A percentile compares a stretch with the other conserved stretches of the same genome.
Conservation (phyloP, 2,888 invertebrate species). For the Galerucella calmariensis region DNA sequence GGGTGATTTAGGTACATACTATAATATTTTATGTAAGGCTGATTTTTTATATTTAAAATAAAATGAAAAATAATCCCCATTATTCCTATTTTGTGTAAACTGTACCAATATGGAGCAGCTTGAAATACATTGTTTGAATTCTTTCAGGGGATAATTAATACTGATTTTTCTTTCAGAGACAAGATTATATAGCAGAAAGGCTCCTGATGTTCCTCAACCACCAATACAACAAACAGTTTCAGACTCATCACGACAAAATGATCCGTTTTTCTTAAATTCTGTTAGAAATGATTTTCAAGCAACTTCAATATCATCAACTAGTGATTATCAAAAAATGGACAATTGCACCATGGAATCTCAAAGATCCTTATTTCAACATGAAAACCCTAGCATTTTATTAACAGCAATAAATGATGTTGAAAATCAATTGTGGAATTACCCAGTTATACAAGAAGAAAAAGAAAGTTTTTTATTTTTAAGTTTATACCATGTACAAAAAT, state of each 20-base stretch:
- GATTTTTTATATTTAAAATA: neutral
- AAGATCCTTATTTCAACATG: neutral
- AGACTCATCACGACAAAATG: neutral
- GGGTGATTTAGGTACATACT: slow-evolving; percentile 67
- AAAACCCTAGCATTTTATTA: slow-evolving; percentile 49
- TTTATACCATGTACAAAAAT: slow-evolving; percentile 57
- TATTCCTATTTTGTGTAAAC: too few species aligned
- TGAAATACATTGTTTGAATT: too few species aligned
- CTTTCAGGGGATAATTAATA: too few species aligned
- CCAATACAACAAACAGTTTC: neutral
- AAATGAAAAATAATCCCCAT: neutral
- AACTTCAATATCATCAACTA: neutral
- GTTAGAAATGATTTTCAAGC: neutral
- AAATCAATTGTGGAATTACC: slow-evolving; percentile 54
- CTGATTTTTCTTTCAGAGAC: slow-evolving; percentile 18
- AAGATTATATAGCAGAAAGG: neutral
- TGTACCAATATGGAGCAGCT: too few species aligned
- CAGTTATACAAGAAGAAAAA: slow-evolving; percentile 46
- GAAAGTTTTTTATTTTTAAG: slow-evolving; percentile 54
- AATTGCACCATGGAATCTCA: neutral
- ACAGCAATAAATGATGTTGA: slow-evolving; percentile 55
- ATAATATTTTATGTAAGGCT: neutral
- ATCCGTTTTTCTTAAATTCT: neutral
- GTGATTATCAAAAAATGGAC: neutral
- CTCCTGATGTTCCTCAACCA: neutral